Base-by-base conservation (phyloP, 1,140 invertebrate genomes). In the Brachionus angularis region DNA sequence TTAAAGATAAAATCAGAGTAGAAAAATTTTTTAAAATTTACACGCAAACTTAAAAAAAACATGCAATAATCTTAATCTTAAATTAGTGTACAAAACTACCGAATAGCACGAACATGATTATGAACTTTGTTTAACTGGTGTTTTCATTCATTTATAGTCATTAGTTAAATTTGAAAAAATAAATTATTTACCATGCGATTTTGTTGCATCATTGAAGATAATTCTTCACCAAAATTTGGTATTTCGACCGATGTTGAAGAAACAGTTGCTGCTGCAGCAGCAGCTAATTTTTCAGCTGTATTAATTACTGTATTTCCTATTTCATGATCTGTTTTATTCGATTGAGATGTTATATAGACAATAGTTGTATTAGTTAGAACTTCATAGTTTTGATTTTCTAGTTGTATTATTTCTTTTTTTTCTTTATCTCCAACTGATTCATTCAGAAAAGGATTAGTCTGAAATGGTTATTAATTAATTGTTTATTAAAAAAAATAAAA, bases 241-340 rank as follows among this genome's bases (percentile, higher is more conserved):
- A 58, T 36, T 21, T 58, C 34, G n/a, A 58, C 53, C 16, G 53
- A 31, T 21, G 53, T 58, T 18, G 53, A 58, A 8, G 53, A 58
- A 2, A 58, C 34, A 23, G 53, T 34, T 23, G 53, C 53, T 58
- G 53, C 53, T 36, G 53, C 53, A 23, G 53, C 53, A 0, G 53
- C 53, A 2, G 53, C 53, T 23, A 58, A 23, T 23, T 58, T 58
- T 58, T 58, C 53, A n/a, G n/a, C n/a, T 39, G 53, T 58, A 25
- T 58, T 58, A 29, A 5, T 58, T n/a, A 58, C 39, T 58, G 53
- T 39, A 39, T 31, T 25, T 18, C 18, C n/a, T n/a, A n/a, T n/a
- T n/a, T n/a, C n/a, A n/a, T n/a, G n/a, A n/a, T n/a, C n/a, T n/a
- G 33, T 58, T 58, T 58, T 39, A 58, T 14, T 58, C 39, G 53